These are phyloP conservation scores for Ceratothoa steindachneri DNA, from an alignment of 2,888 invertebrate species.

Conservation along the genomic window DNA sequence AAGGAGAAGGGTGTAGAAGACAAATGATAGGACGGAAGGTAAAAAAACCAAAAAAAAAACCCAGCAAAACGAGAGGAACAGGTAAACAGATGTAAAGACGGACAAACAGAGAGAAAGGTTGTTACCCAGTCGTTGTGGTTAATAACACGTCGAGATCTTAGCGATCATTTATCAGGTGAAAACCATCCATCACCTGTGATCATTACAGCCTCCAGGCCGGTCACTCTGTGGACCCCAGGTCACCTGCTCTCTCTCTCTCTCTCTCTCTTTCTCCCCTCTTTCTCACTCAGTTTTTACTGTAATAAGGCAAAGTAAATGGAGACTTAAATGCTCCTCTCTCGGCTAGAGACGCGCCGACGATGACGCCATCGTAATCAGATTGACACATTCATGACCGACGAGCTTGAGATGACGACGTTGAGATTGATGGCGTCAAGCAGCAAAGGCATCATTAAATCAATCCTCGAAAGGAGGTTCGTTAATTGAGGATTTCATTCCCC, in stretches of 20 bases:
- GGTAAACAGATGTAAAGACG: not conserved
- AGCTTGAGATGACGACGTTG: too few relatives aligned
- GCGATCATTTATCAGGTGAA: slow-evolving; percentile 41
- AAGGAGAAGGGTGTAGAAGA: too few relatives aligned
- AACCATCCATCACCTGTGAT: slow-evolving; percentile 33
- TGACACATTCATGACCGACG: too few relatives aligned
- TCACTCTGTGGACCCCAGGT: not conserved
- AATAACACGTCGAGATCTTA: slow-evolving; percentile 35
- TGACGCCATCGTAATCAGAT: too few relatives aligned
- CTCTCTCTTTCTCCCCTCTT: not conserved
- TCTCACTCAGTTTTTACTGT: too few relatives aligned
- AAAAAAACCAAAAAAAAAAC: not conserved
- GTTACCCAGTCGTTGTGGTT: slow-evolving; percentile 8
- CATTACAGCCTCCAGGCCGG: slow-evolving; percentile 18
- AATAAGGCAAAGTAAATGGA: too few relatives aligned
- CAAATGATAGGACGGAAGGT: not conserved
- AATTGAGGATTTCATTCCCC: too few relatives aligned
- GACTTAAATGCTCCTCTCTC: too few relatives aligned
- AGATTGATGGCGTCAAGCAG: too few relatives aligned
- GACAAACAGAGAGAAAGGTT: slow-evolving; percentile 7
- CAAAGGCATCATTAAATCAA: too few relatives aligned
- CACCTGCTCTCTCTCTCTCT: not conserved
- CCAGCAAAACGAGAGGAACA: not conserved
- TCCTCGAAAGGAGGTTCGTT: too few relatives aligned
- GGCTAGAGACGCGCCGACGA: too few relatives aligned